Evolutionary conservation across 2,888 invertebrate genomes (phyloP).

Genomic region (Yponomeuta evonymella): DNA sequence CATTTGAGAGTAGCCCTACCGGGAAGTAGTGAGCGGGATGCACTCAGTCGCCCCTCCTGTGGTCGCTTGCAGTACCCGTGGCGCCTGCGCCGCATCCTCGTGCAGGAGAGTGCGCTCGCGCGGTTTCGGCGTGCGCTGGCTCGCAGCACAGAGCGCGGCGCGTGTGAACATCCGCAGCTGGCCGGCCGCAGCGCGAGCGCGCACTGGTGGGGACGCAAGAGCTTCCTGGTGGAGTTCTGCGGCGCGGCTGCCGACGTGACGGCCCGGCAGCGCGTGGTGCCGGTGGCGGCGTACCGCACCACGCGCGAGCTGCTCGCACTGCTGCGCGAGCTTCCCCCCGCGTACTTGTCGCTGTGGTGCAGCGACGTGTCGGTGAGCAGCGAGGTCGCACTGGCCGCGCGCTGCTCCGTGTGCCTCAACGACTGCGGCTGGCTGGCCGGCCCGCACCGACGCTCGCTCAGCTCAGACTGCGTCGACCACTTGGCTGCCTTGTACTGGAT

Average conservation of each 20-base stretch:
- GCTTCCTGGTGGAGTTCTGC: conserved; percentile 31
- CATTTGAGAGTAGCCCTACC: too few relatives aligned
- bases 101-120: conserved; percentile 44
- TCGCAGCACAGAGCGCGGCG: neutral
- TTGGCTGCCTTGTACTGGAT: conserved; percentile 10
- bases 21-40: too few relatives aligned
- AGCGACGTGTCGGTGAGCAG: conserved; percentile 39
- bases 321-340: conserved; percentile 25
- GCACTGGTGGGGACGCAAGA: conserved; percentile 22
- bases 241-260: conserved; percentile 17
- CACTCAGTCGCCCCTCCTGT: neutral
- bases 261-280: conserved; percentile 11
- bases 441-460: conserved; percentile 28
- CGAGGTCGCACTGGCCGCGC: conserved; percentile 35
- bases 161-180: neutral
- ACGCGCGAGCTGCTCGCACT: conserved; percentile 43
- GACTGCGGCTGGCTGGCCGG: conserved; percentile 37
- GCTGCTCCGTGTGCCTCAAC: conserved; percentile 45
- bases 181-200: conserved; percentile 18
- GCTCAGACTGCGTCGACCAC: conserved; percentile 19
- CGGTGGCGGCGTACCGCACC: conserved; percentile 47
- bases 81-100: conserved; percentile 36
- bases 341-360: conserved; percentile 45
- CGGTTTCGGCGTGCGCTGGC: conserved; percentile 34
- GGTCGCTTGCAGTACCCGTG: conserved; percentile 38